Evolutionary conservation across 2,113 vertebrate genomes (phyloP).

Genomic region (Gnathonemus echidnorhynchus): DNA sequence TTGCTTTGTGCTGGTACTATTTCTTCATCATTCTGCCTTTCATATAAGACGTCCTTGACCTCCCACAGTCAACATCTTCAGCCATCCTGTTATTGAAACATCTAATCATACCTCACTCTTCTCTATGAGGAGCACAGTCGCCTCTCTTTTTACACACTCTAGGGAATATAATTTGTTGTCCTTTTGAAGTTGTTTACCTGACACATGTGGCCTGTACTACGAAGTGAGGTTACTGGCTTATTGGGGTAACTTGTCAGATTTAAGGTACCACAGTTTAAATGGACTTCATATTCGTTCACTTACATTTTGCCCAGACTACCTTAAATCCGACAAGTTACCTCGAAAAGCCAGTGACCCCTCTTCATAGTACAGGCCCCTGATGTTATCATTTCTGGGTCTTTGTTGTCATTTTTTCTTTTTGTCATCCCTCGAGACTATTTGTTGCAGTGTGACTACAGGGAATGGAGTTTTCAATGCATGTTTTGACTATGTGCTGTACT

Average conservation of each 20-base stretch:
- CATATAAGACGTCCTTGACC: background rate
- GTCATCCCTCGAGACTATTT: background rate
- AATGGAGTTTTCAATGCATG: background rate
- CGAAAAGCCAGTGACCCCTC: no score
- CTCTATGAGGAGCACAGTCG: slow-evolving; percentile 15
- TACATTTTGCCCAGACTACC: no score
- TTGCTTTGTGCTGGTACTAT: background rate
- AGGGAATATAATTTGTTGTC: slow-evolving; percentile 28
- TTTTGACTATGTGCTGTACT: background rate
- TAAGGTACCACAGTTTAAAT: no score
- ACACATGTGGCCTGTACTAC: background rate
- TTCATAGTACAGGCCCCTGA: background rate
- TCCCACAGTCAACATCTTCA: no score
- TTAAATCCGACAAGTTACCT: no score
- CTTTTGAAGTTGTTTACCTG: slow-evolving; percentile 23
- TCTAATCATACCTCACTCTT: background rate
- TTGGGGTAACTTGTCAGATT: no score
- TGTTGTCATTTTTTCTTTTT: background rate
- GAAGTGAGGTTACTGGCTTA: no score
- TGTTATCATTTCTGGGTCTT: slow-evolving; percentile 30
- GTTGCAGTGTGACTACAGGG: background rate
- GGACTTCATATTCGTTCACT: no score
- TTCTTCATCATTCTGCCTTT: background rate
- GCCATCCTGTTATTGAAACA: background rate
- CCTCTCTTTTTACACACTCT: slow-evolving; percentile 19